Conservation (phyloP, 2,113 vertebrate genomes). For the Eclectus roratus region DNA sequence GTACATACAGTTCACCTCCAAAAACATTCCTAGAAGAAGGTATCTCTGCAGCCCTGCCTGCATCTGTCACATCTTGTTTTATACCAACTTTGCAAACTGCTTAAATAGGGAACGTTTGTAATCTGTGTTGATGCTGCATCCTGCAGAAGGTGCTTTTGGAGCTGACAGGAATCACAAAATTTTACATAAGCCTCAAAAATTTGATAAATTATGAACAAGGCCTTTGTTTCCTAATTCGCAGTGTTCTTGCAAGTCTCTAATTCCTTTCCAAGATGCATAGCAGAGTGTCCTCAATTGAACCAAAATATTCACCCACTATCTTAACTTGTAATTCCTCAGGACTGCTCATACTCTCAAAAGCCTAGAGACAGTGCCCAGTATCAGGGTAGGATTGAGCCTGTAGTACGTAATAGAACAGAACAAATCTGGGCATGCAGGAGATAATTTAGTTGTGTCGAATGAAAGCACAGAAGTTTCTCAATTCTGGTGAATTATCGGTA, state of each 20-base stretch:
- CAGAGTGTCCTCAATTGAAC: background rate
- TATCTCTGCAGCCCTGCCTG: background rate
- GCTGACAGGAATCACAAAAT: background rate
- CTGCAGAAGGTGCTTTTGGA: background rate
- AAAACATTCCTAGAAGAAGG: background rate
- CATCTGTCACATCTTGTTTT: background rate
- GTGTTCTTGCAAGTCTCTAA: background rate
- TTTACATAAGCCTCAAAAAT: background rate
- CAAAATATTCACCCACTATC: background rate
- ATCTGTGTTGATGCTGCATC: background rate
- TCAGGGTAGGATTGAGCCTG: background rate
- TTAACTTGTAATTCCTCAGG: background rate
- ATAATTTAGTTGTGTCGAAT: background rate
- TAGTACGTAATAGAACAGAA: background rate
- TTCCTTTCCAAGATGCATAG: slow-evolving; percentile 6
- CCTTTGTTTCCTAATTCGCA: slow-evolving; percentile 9
- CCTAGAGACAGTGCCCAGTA: background rate
- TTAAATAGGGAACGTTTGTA: background rate
- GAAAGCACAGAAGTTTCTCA: slow-evolving; percentile 27
- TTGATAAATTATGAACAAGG: background rate
- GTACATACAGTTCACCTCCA: background rate
- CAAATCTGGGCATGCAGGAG: slow-evolving; percentile 43
- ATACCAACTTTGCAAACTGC: background rate
- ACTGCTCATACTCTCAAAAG: background rate
- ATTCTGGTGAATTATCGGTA: slow-evolving; percentile 33